Percentiles rank a stretch among this genome's conserved stretches.
These are phyloP conservation scores for Marasmarcha lunaedactyla DNA, from an alignment of 2,888 invertebrate genomes.

Conservation along the genomic window DNA sequence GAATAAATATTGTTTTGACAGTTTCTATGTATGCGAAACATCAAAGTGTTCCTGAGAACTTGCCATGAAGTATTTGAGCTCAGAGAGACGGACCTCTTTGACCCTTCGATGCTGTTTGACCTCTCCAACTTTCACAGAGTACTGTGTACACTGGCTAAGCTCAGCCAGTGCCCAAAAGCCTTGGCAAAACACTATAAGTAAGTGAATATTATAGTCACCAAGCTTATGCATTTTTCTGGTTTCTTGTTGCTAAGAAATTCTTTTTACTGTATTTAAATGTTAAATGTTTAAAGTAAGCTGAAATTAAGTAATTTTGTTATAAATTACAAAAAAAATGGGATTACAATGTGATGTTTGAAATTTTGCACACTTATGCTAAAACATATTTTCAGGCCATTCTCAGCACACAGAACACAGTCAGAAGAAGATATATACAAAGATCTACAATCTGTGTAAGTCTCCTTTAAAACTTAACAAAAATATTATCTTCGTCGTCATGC, in stretches of 20 bases:
- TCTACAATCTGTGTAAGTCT: conserved; percentile 82
- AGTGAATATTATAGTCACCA: conserved; percentile 43
- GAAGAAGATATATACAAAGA: conserved; percentile 90
- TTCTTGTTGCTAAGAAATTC: too few relatives aligned
- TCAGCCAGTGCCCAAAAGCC: conserved; percentile 85
- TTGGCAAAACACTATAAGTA: conserved; percentile 77
- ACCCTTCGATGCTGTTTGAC: conserved; percentile 95
- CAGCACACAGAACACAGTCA: conserved; percentile 80
- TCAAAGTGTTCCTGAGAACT: conserved; percentile 89
- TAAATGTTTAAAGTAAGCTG: too few relatives aligned
- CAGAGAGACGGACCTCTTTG: conserved; percentile 89
- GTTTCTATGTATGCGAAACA: conserved; percentile 97
- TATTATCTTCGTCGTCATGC: too few relatives aligned
- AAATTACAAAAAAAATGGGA: too few relatives aligned
- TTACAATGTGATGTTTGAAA: too few relatives aligned
- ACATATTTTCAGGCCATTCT: conserved; percentile 88
- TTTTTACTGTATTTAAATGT: too few relatives aligned
- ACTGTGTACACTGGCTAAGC: conserved; percentile 87
- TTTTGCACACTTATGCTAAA: too few relatives aligned
- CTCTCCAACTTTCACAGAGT: conserved; percentile 95
- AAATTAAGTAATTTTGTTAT: too few relatives aligned
- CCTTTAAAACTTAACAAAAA: too few relatives aligned
- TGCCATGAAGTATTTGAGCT: conserved; percentile 88
- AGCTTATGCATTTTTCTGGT: too few relatives aligned
- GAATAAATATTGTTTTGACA: too few relatives aligned